Conservation (phyloP, 2,113 vertebrate species). For the Pseudorectes ferrugineus region DNA sequence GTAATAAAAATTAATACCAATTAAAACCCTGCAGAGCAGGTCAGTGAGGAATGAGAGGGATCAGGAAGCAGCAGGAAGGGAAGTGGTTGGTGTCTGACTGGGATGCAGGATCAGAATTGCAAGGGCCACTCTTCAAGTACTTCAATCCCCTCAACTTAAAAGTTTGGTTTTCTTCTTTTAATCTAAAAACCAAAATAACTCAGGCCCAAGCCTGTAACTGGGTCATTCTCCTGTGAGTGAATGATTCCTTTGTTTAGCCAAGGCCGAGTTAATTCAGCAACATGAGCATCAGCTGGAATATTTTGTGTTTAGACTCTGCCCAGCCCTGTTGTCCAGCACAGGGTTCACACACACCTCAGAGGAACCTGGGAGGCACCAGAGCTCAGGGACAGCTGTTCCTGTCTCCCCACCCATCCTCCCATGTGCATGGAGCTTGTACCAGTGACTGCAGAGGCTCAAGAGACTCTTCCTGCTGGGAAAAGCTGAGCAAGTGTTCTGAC, state of each 20-base stretch:
- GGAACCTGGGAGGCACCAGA: not conserved
- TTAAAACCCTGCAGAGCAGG: not conserved
- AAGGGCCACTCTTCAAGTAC: not conserved
- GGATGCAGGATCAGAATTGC: not conserved
- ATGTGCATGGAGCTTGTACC: rapidly evolving
- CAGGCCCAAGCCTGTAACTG: not conserved
- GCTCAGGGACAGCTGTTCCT: not conserved
- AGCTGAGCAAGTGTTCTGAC: not conserved
- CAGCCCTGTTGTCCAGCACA: not conserved
- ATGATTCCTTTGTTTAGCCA: conserved; percentile 46
- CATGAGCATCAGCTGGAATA: not conserved
- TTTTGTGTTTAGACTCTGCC: not conserved
- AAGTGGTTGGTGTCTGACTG: not conserved
- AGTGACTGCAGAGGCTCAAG: not conserved
- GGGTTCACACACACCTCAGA: not conserved
- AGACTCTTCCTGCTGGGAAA: not conserved
- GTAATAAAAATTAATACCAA: not conserved
- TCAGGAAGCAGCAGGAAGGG: not conserved
- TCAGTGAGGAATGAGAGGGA: not conserved
- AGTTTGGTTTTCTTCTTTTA: not conserved
- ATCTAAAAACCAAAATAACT: not conserved
- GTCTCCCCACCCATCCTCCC: not conserved
- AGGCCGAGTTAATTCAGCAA: conserved; percentile 6
- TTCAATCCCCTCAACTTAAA: not conserved
- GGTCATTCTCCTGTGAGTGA: conserved; percentile 21